These are phyloP conservation scores for Orgyia antiqua DNA, from an alignment of 2,888 invertebrate genomes.

Conservation along the genomic window DNA sequence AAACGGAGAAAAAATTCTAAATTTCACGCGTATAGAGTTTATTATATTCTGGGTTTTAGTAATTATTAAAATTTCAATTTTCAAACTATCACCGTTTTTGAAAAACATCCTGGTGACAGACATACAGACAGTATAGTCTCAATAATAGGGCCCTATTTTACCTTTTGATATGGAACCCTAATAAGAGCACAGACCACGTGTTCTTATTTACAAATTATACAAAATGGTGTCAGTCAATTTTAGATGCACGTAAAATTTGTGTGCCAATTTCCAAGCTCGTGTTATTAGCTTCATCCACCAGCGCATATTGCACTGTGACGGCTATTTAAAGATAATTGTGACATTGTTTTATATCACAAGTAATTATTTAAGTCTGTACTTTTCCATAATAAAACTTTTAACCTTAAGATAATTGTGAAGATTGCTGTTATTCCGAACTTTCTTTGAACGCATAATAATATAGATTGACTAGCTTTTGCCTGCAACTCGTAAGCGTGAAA, in stretches of 20 bases:
- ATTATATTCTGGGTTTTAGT: too few relatives aligned
- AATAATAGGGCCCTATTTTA: too few relatives aligned
- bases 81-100: too few relatives aligned
- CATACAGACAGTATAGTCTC: too few relatives aligned
- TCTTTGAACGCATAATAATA: too few relatives aligned
- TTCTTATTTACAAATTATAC: slow-evolving; percentile 31
- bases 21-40: too few relatives aligned
- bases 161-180: too few relatives aligned
- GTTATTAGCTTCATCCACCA: slow-evolving; percentile 23
- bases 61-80: too few relatives aligned
- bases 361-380: slow-evolving; percentile 52
- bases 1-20: too few relatives aligned
- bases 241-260: slow-evolving; percentile 43
- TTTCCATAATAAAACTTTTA: slow-evolving; percentile 71
- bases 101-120: too few relatives aligned
- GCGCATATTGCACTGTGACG: slow-evolving; percentile 42
- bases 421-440: slow-evolving; percentile 23
- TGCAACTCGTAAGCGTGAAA: too few relatives aligned
- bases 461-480: too few relatives aligned
- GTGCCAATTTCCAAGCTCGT: slow-evolving; percentile 55
- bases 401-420: slow-evolving; percentile 55
- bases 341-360: slow-evolving; percentile 57
- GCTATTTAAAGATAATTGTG: slow-evolving; percentile 63
- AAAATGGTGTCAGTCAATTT: slow-evolving; percentile 51
- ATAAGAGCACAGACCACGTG: background rate